These are phyloP conservation scores for Cheilosia soror DNA, from an alignment of 2,888 invertebrate genomes.

Conservation along the genomic window DNA sequence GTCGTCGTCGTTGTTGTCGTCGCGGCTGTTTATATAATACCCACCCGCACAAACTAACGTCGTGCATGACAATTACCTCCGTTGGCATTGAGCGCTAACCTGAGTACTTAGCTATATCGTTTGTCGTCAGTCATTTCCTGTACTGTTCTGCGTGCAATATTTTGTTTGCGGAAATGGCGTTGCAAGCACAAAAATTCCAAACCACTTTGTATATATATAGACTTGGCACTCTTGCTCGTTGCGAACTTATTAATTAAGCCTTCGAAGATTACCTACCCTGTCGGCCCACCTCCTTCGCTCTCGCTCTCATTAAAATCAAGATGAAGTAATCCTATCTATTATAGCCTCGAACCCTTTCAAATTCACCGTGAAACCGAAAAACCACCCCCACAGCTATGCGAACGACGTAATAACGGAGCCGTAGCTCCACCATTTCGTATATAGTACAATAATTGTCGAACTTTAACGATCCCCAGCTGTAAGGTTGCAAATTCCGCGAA, in stretches of 20 bases:
- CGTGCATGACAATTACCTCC: conserved; percentile 60
- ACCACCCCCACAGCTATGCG: conserved; percentile 59
- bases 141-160: conserved; percentile 47
- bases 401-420: conserved; percentile 36
- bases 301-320: conserved; percentile 47
- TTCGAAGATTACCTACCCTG: conserved; percentile 24
- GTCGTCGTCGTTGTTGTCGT: conserved; percentile 20
- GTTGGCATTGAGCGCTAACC: conserved; percentile 54
- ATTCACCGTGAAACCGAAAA: conserved; percentile 73
- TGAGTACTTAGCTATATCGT: conserved; percentile 29
- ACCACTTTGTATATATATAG: not conserved
- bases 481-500: conserved; percentile 75
- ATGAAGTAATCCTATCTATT: conserved; percentile 72
- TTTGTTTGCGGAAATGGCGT: conserved; percentile 46
- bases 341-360: conserved; percentile 68
- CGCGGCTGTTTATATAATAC: conserved; percentile 6
- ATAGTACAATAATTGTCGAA: conserved; percentile 59
- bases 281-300: not conserved
- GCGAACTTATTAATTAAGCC: conserved; percentile 68
- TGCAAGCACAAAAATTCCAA: conserved; percentile 31
- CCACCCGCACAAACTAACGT: conserved; percentile 18
- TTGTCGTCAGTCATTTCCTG: conserved; percentile 64
- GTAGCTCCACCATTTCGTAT: conserved; percentile 35
- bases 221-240: conserved; percentile 28
- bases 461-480: conserved; percentile 73